Conservation (phyloP, 2,797 vertebrate species). For the Myotis pilosus region DNA sequence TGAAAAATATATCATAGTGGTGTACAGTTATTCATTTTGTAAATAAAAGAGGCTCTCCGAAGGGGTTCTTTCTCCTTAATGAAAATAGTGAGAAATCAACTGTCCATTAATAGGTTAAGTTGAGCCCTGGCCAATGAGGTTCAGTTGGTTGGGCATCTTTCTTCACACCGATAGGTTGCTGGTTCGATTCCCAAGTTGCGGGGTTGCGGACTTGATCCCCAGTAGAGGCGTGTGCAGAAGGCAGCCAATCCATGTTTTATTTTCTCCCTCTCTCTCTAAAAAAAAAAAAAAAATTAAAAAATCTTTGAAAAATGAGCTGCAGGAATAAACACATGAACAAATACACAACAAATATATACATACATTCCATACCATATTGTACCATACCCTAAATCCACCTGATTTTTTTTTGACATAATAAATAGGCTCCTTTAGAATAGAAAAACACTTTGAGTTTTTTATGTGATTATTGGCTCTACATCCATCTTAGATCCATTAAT, state of each 20-base stretch:
- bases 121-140: not conserved
- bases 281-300: too few species aligned
- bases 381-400: not conserved
- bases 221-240: too few species aligned
- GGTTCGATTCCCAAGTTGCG: too few species aligned
- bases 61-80: not conserved
- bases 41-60: not conserved
- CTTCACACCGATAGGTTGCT: too few species aligned
- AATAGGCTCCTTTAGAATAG: constrained; percentile 6
- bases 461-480: not conserved
- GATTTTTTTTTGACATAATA: constrained; percentile 5
- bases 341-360: not conserved
- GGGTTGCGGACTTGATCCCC: too few species aligned
- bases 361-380: not conserved
- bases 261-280: too few species aligned
- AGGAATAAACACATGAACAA: not conserved
- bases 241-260: too few species aligned
- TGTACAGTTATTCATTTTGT: not conserved
- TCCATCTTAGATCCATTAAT: not conserved
- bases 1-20: not conserved
- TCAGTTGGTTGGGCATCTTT: too few species aligned
- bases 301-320: not conserved
- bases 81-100: constrained; percentile 23
- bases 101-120: not conserved
- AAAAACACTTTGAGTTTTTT: not conserved